Base-by-base conservation (phyloP, 1,140 invertebrate genomes). In the Drosophila obscura region DNA sequence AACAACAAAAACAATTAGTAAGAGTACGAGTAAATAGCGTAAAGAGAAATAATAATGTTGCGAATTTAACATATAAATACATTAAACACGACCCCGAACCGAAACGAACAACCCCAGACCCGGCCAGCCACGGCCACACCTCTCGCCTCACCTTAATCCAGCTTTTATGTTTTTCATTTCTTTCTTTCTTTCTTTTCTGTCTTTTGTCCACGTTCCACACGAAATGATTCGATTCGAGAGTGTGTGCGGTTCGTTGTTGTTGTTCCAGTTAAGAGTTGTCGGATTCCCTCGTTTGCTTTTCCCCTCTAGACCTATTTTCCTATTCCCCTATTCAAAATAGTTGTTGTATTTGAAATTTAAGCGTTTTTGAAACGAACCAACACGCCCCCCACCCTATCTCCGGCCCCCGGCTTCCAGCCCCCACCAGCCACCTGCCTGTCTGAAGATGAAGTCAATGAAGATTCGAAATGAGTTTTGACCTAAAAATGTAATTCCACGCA, bases 401-500 rank as follows among this genome's bases (percentile, higher is more conserved):
- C 15, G 5, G 28, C 41, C 24, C 9, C 26, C 26, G 22, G 22
- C 22, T 24, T 4, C 19, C 6, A 15, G 16, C 50, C 50, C 50
- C 28, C 13, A 31, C 69, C 49, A 44, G 51, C 45, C 48, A 57
- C 51, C 16, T 19, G 22, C 68, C 58, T 73, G 50, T 22, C 51
- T 26, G 41, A 67, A 64, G 31, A 85, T 64, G 26, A 87, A 68
- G 39, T 51, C 62, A 55, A 59, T 78, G 66, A 68, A 78, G 71
- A 80, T 79, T 63, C 35, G 72, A 73, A 65, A 85, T 85, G 81
- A 87, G 82, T 87, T 88, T 88, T 88, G 83, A 88, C 79, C 82
- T 89, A 83, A 82, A 71, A 88, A 82, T 87, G 71, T 88, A 89
- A 88, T 88, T 88, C 80, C 83, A 88, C 79, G 58, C 55, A 76